Evolutionary conservation across 2,113 vertebrate genomes (phyloP).

Genomic region (Caloenas nicobarica): DNA sequence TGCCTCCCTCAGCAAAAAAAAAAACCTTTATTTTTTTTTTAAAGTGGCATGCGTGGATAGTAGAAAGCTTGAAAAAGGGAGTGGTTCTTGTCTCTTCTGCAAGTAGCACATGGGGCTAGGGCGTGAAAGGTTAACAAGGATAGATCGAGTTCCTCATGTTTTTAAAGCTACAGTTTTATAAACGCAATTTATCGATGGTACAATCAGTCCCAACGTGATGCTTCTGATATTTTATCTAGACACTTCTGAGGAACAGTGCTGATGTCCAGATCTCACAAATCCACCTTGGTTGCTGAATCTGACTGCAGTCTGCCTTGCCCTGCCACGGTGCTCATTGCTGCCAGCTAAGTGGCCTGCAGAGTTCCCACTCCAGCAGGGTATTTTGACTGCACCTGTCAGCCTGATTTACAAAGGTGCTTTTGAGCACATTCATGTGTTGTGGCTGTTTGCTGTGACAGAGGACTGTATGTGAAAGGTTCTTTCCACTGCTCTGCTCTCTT

Average conservation of each 20-base stretch:
- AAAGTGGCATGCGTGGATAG: background rate
- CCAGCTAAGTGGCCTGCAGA: background rate
- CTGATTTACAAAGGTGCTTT: slow-evolving; percentile 35
- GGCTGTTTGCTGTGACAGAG: background rate
- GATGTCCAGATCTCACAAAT: background rate
- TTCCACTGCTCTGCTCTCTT: background rate
- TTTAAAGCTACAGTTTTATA: background rate
- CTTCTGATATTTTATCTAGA: background rate
- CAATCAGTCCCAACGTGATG: background rate
- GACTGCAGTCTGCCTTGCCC: background rate
- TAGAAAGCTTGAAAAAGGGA: background rate
- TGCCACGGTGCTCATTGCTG: background rate
- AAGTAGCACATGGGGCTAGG: background rate
- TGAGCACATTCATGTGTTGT: background rate
- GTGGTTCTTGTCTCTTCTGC: background rate
- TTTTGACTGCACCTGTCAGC: background rate
- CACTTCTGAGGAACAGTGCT: background rate
- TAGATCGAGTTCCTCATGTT: background rate
- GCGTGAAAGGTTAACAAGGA: background rate
- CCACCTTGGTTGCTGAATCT: background rate
- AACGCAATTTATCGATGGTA: background rate
- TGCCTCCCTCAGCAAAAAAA: background rate
- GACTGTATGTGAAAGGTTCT: background rate
- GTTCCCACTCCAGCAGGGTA: background rate
- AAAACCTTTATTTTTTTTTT: background rate